Conservation (phyloP, 2,888 invertebrate genomes). For the Oxyteleia sp. region DNA sequence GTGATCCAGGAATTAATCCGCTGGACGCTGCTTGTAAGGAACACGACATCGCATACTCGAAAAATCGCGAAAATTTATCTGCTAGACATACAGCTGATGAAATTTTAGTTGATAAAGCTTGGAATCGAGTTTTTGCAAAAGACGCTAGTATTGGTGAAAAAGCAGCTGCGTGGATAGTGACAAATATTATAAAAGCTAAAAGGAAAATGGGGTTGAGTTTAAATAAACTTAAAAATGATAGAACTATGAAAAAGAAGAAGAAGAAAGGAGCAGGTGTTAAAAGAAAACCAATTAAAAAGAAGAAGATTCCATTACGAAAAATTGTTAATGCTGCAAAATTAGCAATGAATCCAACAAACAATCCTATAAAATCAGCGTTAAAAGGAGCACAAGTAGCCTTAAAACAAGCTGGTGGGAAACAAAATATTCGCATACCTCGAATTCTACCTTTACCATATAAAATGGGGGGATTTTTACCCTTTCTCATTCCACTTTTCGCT, state of each 20-base stretch:
- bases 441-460: no score
- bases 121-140: slow-evolving; percentile 1
- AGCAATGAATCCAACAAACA: neutral
- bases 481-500: slow-evolving; percentile 42
- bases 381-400: slow-evolving; percentile 19
- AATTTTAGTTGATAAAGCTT: slow-evolving; percentile 8
- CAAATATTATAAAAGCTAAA: slow-evolving; percentile 30
- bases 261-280: neutral
- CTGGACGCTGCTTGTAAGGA: slow-evolving; percentile 76
- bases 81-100: neutral
- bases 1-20: slow-evolving; percentile 76
- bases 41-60: slow-evolving; percentile 73
- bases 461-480: slow-evolving; percentile 38
- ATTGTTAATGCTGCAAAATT: slow-evolving; percentile 19
- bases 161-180: neutral
- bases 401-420: slow-evolving; percentile 51
- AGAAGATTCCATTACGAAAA: neutral
- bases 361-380: slow-evolving; percentile 28
- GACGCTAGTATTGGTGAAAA: slow-evolving; percentile 19
- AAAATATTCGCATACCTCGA: slow-evolving; percentile 52
- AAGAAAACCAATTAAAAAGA: neutral
- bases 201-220: slow-evolving; percentile 28
- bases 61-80: slow-evolving; percentile 61
- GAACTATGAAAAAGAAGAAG: neutral
- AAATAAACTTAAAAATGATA: no score